Percentiles rank a stretch among this genome's conserved stretches.
Conservation (phyloP, 2,888 invertebrate genomes). For the Mesorhabditis sp. region DNA sequence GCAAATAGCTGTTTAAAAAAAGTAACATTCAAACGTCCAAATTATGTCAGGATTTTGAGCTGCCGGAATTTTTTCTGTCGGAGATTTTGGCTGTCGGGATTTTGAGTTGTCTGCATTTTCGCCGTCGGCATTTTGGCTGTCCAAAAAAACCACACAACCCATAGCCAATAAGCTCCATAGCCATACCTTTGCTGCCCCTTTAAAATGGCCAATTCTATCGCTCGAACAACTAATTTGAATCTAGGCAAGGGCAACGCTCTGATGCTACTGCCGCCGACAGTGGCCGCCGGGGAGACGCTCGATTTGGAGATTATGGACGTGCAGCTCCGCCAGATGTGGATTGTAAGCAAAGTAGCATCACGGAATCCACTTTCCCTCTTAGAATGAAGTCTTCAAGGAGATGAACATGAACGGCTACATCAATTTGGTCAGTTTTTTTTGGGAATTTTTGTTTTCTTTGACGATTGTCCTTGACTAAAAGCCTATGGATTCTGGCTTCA, state of each 20-base stretch:
- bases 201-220: neutral
- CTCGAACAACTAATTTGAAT: neutral
- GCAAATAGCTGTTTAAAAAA: no score
- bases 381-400: conserved; percentile 54
- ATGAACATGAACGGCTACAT: conserved; percentile 53
- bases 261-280: conserved; percentile 47
- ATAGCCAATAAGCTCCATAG: no score
- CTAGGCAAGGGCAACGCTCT: conserved; percentile 43
- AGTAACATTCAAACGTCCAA: no score
- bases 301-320: conserved; percentile 42
- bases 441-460: neutral
- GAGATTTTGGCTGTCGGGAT: no score
- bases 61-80: no score
- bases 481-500: neutral
- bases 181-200: no score
- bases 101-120: no score
- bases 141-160: no score
- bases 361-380: neutral
- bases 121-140: no score
- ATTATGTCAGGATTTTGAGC: no score
- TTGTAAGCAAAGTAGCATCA: conserved; percentile 16
- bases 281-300: conserved; percentile 44
- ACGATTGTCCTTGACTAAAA: neutral
- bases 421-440: conserved; percentile 29
- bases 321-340: conserved; percentile 41